phyloP scores from a whole-genome alignment of 1,140 invertebrate genomes.

The Conus betulinus region DNA sequence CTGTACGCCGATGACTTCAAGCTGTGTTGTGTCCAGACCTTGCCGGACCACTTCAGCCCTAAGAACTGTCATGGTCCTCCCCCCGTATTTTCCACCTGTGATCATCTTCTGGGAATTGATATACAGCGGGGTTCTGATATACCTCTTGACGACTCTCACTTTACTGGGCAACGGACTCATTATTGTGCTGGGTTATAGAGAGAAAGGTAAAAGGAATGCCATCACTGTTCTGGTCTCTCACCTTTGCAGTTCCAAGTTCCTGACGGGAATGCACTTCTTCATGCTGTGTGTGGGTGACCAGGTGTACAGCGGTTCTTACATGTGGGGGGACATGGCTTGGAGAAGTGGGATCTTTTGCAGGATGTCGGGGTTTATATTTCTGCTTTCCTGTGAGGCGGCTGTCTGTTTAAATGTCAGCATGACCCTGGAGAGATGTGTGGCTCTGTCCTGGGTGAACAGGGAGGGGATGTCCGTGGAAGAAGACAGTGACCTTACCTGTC shows the following conservation, averaged over 20 bases:
- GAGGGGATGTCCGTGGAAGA: background rate
- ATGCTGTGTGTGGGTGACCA: constrained; percentile 31
- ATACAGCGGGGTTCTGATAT: constrained; percentile 39
- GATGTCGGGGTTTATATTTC: constrained; percentile 27
- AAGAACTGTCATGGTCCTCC: background rate
- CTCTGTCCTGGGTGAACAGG: too few species aligned
- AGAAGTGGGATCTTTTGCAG: constrained; percentile 15
- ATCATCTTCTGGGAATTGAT: constrained; percentile 42
- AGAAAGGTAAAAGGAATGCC: background rate
- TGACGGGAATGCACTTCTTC: constrained; percentile 33
- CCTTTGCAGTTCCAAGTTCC: constrained; percentile 36
- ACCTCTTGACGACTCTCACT: constrained; percentile 45
- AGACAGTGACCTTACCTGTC: background rate
- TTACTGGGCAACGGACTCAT: constrained; percentile 48
- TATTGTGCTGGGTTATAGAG: constrained; percentile 17
- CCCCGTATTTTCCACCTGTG: constrained; percentile 52
- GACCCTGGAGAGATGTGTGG: constrained; percentile 41
- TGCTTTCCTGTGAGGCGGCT: constrained; percentile 40
- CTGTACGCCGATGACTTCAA: constrained; percentile 36
- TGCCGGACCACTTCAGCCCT: constrained; percentile 26
- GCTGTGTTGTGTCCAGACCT: constrained; percentile 45
- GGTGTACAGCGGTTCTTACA: constrained; percentile 55
- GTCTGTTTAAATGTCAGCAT: constrained; percentile 41
- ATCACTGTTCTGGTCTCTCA: constrained; percentile 39
- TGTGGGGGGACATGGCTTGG: constrained; percentile 26